These are phyloP conservation scores for Hyla sarda DNA, from an alignment of 2,113 vertebrate genomes.

Conservation along the genomic window DNA sequence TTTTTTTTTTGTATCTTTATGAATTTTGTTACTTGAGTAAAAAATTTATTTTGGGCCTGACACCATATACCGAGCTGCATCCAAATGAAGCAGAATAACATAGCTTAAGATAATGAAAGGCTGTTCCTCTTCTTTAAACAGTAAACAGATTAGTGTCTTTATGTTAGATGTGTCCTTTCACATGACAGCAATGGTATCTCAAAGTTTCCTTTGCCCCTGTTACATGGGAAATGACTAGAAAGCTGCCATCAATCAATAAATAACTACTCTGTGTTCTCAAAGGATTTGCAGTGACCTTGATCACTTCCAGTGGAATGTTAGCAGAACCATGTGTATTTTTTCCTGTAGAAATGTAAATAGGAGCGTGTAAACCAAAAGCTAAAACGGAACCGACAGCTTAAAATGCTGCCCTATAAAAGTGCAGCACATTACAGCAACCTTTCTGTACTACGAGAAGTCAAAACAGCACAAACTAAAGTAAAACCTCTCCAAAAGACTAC, in stretches of 20 bases:
- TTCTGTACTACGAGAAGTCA: too few species aligned
- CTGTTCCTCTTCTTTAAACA: background rate
- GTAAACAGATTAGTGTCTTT: background rate
- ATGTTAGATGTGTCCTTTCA: constrained; percentile 1
- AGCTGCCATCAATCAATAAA: constrained; percentile 11
- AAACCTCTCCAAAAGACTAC: too few species aligned
- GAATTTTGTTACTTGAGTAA: too few species aligned
- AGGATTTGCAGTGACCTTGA: constrained; percentile 20
- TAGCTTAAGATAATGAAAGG: background rate
- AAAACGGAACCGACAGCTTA: background rate
- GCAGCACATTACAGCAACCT: too few species aligned
- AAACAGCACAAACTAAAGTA: too few species aligned
- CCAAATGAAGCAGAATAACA: background rate
- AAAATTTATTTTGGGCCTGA: too few species aligned
- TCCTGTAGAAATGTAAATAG: background rate
- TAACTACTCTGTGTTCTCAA: background rate
- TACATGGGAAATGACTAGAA: constrained; percentile 26
- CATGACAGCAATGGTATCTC: background rate
- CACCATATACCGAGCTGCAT: too few species aligned
- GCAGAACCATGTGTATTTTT: background rate
- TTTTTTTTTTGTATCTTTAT: too few species aligned
- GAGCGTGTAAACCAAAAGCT: background rate
- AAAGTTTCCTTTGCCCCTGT: background rate
- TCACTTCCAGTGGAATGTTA: background rate
- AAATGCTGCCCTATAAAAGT: too few species aligned